These are phyloP conservation scores for Ostrea denselamellosa DNA, from an alignment of 1,140 invertebrate genomes.

Conservation along the genomic window DNA sequence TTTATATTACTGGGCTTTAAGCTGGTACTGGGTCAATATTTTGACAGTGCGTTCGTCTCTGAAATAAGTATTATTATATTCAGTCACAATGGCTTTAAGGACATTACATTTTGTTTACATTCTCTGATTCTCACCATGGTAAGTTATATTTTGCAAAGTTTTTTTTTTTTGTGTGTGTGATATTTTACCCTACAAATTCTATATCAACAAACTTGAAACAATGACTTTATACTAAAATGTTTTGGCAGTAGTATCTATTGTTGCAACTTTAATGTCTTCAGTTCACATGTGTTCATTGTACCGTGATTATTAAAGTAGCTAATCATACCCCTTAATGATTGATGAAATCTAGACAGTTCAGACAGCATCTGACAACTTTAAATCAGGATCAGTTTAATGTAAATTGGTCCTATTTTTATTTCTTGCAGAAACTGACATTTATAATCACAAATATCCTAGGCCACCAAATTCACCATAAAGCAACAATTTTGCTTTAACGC, in stretches of 20 bases:
- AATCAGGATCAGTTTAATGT: not conserved
- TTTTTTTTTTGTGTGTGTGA: not conserved
- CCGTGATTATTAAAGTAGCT: not conserved
- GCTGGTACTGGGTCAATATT: not conserved
- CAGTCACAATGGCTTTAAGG: not conserved
- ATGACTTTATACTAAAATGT: too few species aligned
- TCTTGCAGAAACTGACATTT: too few species aligned
- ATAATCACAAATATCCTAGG: too few species aligned
- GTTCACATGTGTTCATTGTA: not conserved
- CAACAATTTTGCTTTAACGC: too few species aligned
- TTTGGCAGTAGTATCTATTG: not conserved
- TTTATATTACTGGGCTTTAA: not conserved
- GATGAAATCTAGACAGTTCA: not conserved
- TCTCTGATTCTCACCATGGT: not conserved
- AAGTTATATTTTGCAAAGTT: not conserved
- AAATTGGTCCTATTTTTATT: not conserved
- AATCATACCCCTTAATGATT: not conserved
- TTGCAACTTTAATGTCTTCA: not conserved
- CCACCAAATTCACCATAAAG: too few species aligned
- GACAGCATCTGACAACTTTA: not conserved
- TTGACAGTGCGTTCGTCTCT: conserved; percentile 14
- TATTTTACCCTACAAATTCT: not conserved
- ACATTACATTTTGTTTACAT: not conserved
- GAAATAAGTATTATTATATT: not conserved
- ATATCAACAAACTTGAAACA: not conserved